Percentiles rank a stretch among this genome's conserved stretches.
phyloP scores from a whole-genome alignment of 2,888 invertebrate species.

The Myopa tessellatipennis region DNA sequence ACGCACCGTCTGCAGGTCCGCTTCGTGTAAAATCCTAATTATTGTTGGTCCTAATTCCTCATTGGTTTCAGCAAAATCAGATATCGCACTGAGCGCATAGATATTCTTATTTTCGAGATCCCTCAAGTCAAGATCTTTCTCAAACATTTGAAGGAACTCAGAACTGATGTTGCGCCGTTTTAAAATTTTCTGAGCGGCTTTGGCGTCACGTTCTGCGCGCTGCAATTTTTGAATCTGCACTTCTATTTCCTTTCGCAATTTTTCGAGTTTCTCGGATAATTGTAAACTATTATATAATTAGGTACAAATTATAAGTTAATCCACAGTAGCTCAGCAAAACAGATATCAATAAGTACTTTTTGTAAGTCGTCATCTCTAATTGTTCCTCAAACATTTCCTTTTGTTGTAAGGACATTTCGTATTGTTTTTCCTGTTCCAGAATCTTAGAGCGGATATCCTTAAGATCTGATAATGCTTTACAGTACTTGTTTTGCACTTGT shows the following conservation, averaged over 20 bases:
- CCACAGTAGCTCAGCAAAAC: neutral
- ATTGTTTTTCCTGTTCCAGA: conserved; percentile 52
- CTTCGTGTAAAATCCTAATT: conserved; percentile 58
- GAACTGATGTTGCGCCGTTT: conserved; percentile 57
- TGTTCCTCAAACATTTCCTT: conserved; percentile 54
- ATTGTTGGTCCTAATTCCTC: conserved; percentile 59
- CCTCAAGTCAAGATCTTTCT: conserved; percentile 70
- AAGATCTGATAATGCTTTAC: conserved; percentile 53
- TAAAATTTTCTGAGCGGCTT: conserved; percentile 56
- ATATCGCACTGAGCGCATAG: conserved; percentile 70
- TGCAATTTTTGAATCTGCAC: conserved; percentile 64
- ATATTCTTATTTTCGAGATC: conserved; percentile 74
- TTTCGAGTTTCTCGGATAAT: conserved; percentile 57
- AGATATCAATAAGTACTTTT: conserved; percentile 44
- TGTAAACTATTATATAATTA: conserved; percentile 52
- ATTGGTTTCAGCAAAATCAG: conserved; percentile 68
- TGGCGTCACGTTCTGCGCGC: conserved; percentile 66
- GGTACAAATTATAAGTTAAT: neutral
- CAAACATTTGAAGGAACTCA: conserved; percentile 57
- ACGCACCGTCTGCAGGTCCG: conserved; percentile 64
- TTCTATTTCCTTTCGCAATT: conserved; percentile 62
- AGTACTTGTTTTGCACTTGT: conserved; percentile 55
- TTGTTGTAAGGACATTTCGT: conserved; percentile 51
- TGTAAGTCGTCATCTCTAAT: conserved; percentile 52
- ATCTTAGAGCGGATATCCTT: conserved; percentile 57